A percentile compares a stretch with the other conserved stretches of the same genome.
These are phyloP conservation scores for Ceratothoa steindachneri DNA, from an alignment of 2,888 invertebrate genomes.

Conservation along the genomic window DNA sequence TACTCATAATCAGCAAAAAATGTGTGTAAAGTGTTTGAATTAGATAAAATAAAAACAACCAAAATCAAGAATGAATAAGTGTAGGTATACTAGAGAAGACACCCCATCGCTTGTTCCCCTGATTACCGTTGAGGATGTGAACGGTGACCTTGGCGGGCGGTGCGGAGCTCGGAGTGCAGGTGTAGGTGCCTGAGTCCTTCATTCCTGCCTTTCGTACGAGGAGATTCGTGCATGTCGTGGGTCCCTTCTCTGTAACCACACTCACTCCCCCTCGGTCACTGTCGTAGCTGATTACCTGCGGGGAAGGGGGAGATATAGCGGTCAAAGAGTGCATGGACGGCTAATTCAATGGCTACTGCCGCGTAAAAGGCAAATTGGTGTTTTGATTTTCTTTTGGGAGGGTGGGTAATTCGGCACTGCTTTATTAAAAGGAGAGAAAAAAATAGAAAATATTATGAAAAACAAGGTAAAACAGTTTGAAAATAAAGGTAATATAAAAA, in stretches of 20 bases:
- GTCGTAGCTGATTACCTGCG: constrained; percentile 42
- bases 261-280: constrained; percentile 43
- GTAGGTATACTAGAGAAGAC: too few species aligned
- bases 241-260: constrained; percentile 45
- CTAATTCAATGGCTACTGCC: not conserved
- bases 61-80: too few species aligned
- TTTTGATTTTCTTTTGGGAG: not conserved
- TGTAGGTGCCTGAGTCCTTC: constrained; percentile 35
- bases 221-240: constrained; percentile 37
- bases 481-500: too few species aligned
- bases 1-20: too few species aligned
- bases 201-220: constrained; percentile 28
- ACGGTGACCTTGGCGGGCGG: constrained; percentile 31
- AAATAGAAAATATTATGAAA: not conserved
- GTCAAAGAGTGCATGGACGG: too few species aligned
- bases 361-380: not conserved
- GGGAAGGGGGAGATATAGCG: not conserved
- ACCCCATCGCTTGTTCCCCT: too few species aligned
- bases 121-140: constrained; percentile 37
- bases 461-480: too few species aligned
- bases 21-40: too few species aligned
- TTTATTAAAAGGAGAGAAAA: not conserved
- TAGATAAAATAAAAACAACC: too few species aligned
- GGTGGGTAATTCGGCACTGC: not conserved
- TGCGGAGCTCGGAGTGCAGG: constrained; percentile 37